Conservation (phyloP, 2,888 invertebrate species). For the Zonitis immaculata region DNA sequence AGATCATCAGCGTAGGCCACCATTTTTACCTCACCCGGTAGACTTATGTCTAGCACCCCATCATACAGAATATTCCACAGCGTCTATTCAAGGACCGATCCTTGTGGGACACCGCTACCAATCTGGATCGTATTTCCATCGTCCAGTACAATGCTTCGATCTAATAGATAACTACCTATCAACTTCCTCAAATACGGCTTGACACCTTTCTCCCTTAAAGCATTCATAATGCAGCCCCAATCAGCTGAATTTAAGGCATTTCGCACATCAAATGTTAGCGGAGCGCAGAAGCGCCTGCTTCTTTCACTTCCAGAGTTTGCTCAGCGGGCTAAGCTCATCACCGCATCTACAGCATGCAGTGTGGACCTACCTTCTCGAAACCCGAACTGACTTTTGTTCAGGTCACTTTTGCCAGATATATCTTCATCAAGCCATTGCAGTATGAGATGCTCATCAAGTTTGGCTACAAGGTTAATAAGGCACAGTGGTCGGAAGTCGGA, state of each 20-base stretch:
- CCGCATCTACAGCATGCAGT: not conserved
- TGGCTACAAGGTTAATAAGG: not conserved
- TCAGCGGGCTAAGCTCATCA: not conserved
- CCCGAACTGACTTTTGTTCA: not conserved
- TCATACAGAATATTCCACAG: not conserved
- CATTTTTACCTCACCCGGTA: not conserved
- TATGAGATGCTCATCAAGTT: not conserved
- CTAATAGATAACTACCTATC: constrained; percentile 9
- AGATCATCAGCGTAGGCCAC: constrained; percentile 6
- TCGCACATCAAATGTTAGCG: too few species aligned
- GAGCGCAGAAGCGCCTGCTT: too few species aligned
- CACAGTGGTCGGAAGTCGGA: not conserved
- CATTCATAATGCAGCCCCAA: too few species aligned
- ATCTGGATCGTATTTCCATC: not conserved
- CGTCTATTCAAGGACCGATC: not conserved
- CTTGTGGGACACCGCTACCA: constrained; percentile 4
- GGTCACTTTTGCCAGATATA: not conserved
- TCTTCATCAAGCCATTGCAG: not conserved
- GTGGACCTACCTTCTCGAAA: not conserved
- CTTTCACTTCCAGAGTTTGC: too few species aligned
- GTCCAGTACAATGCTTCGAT: not conserved
- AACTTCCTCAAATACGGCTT: too few species aligned
- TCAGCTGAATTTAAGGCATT: too few species aligned
- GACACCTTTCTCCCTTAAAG: too few species aligned
- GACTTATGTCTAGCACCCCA: not conserved